These are phyloP conservation scores for Platyscapa corneri DNA, from an alignment of 1,140 invertebrate genomes.

Conservation along the genomic window DNA sequence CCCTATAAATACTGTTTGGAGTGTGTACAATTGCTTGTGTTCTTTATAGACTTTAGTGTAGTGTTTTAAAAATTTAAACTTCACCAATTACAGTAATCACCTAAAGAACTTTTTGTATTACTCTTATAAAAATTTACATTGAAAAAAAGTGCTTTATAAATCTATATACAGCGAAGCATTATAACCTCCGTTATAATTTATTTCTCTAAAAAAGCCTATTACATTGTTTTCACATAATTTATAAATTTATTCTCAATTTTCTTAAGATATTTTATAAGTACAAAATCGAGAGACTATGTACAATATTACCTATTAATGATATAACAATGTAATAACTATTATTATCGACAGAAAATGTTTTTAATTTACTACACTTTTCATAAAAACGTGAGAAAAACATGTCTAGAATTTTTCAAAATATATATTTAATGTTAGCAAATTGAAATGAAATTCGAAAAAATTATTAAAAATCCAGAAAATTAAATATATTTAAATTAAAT, in stretches of 20 bases:
- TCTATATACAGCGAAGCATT: constrained; percentile 48
- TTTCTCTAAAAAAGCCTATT: constrained; percentile 37
- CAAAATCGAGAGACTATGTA: constrained; percentile 50
- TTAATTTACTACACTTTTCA: constrained; percentile 25
- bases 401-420: constrained; percentile 24
- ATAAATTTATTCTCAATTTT: constrained; percentile 45
- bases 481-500: constrained; percentile 15
- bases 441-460: constrained; percentile 16
- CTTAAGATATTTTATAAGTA: constrained; percentile 49
- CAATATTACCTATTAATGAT: constrained; percentile 34
- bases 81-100: constrained; percentile 28
- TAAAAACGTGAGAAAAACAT: constrained; percentile 10
- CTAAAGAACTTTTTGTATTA: constrained; percentile 33
- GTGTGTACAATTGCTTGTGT: constrained; percentile 39
- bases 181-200: constrained; percentile 34
- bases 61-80: constrained; percentile 16
- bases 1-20: constrained; percentile 51
- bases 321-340: constrained; percentile 28
- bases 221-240: constrained; percentile 50
- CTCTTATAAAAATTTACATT: constrained; percentile 46
- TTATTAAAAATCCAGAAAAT: constrained; percentile 31
- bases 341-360: constrained; percentile 12
- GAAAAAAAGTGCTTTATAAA: constrained; percentile 37
- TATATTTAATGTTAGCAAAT: not conserved
- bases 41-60: constrained; percentile 33